A percentile compares a stretch with the other conserved stretches of the same genome.
Evolutionary conservation across 2,113 vertebrate species (phyloP).

Genomic region (Entelurus aequoreus): DNA sequence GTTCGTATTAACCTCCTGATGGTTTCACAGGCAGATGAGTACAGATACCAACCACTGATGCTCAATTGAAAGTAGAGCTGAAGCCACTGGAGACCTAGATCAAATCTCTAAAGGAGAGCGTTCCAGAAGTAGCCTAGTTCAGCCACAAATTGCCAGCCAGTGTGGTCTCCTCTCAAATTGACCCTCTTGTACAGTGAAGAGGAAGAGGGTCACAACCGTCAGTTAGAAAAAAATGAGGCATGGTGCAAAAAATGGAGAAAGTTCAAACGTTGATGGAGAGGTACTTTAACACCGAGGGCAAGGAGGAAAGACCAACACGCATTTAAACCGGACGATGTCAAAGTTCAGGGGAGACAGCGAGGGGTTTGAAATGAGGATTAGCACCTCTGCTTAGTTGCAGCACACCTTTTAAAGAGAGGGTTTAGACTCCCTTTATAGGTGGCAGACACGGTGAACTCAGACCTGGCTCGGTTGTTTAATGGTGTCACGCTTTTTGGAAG

Average conservation of each 20-base stretch:
- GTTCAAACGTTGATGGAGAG: constrained; percentile 35
- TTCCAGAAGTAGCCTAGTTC: constrained; percentile 40
- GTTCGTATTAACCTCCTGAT: constrained; percentile 55
- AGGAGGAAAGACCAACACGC: constrained; percentile 16
- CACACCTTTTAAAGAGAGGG: constrained; percentile 27
- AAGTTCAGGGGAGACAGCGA: constrained; percentile 42
- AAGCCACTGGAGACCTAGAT: constrained; percentile 48
- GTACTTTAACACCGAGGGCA: constrained; percentile 21
- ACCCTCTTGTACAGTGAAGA: constrained; percentile 42
- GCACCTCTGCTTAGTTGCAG: constrained; percentile 17
- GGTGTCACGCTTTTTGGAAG: constrained; percentile 46
- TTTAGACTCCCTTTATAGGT: constrained; percentile 35
- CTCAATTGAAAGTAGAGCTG: constrained; percentile 59
- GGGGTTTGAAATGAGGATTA: constrained; percentile 26
- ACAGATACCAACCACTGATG: constrained; percentile 48
- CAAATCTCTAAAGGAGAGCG: constrained; percentile 50
- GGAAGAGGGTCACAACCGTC: constrained; percentile 22
- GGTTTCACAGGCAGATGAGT: constrained; percentile 56
- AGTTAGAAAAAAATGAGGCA: constrained; percentile 14
- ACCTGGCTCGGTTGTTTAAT: constrained; percentile 30
- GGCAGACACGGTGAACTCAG: constrained; percentile 48
- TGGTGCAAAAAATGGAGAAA: constrained; percentile 10
- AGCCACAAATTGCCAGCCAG: constrained; percentile 31
- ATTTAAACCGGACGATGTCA: constrained; percentile 35
- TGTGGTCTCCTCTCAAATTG: constrained; percentile 37